Evolutionary conservation across 2,797 vertebrate species (phyloP), one percentile per base, ranked within the genome.

Genomic region (Tenualosa thibaudeaui): DNA sequence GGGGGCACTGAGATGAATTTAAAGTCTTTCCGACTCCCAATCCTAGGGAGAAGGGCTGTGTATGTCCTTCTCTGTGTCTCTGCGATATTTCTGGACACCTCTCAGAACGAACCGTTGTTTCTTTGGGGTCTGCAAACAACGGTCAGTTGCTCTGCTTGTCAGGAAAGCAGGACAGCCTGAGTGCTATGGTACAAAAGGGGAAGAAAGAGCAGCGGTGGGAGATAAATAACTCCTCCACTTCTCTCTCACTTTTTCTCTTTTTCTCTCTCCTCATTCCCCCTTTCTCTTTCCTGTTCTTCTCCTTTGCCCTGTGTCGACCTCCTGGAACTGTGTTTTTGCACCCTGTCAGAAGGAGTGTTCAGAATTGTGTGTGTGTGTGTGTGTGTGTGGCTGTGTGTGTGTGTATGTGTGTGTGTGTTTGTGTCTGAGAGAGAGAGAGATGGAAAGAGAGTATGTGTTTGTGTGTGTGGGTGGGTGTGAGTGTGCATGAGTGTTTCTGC

Each of bases 261-360:
- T 24, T 24, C 62, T 68, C 24, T 17, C 10, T 6, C 13, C 26
- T 12, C 6, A 4, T 26, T 40, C 65, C 31, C n/a, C 13, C 12
- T 17, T 37, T 37, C 5, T 24, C 31, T 8, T 31, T 13, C 31
- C 68, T 65, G 62, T 65, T 24, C 62, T 65, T 65, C 8, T 13
- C 26, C 62, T 65, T 19, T 75, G 31, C 13, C 68, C 68, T 75
- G 68, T 19, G 31, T 87, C 87, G 88, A 89, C 89, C 89, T 88
- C 86, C 88, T 88, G 88, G 88, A 89, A 89, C 83, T 89, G 86
- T 86, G 68, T 75, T 75, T 86, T 82, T 84, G 85, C 85, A 85
- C 75, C 6, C 84, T 83, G 87, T 85, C 86, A 85, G 83, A 89
- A 86, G 84, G 65, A 81, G 82, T 17, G 82, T 58, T 87, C 86